Conservation (phyloP, 2,113 vertebrate genomes). For the Sterna hirundo region DNA sequence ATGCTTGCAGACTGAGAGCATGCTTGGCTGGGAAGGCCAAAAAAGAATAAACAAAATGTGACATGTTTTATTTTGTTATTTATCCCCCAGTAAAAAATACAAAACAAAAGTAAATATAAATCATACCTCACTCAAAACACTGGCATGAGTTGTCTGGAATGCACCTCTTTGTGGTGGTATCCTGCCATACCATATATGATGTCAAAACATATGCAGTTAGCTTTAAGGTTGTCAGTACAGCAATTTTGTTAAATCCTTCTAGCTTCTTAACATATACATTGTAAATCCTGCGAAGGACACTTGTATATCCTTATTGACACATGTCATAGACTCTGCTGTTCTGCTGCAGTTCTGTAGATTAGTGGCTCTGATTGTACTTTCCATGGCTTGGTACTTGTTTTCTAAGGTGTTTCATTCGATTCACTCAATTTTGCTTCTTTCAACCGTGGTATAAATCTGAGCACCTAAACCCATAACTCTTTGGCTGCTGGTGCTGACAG, state of each 20-base stretch:
- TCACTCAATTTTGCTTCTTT: background rate
- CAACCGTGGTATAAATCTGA: background rate
- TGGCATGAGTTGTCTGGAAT: conserved; percentile 55
- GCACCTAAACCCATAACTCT: conserved; percentile 25
- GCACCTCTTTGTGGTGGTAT: conserved; percentile 19
- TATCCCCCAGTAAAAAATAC: conserved; percentile 73
- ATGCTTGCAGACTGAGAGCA: conserved; percentile 81
- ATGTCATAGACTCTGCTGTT: conserved; percentile 37
- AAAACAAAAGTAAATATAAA: conserved; percentile 77
- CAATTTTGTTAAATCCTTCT: conserved; percentile 58
- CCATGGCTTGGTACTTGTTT: background rate
- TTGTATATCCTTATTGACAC: conserved; percentile 50
- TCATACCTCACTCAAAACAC: conserved; percentile 69
- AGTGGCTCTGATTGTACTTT: background rate
- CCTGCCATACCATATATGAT: background rate
- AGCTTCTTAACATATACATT: conserved; percentile 62
- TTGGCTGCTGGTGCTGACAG: conserved; percentile 17
- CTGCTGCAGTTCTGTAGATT: background rate
- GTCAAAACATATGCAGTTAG: conserved; percentile 49
- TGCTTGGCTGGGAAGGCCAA: conserved; percentile 66
- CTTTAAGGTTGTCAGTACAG: conserved; percentile 61
- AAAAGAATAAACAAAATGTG: conserved; percentile 78
- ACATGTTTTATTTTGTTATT: conserved; percentile 80
- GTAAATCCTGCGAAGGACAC: conserved; percentile 44
- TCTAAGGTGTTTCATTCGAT: background rate